phyloP scores from a whole-genome alignment of 2,888 invertebrate species.

The Antitype chi region DNA sequence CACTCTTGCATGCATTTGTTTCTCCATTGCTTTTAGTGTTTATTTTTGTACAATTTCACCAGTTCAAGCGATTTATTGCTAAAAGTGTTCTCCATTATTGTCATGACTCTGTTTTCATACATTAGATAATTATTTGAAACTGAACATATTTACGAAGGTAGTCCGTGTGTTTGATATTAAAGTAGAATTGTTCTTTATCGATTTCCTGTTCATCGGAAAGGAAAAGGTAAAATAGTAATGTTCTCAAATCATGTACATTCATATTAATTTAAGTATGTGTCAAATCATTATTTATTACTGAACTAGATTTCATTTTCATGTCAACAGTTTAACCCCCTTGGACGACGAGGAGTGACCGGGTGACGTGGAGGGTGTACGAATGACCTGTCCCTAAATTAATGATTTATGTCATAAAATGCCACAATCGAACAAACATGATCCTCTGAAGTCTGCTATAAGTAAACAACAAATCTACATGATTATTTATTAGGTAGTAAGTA shows the following conservation, averaged over 20 bases:
- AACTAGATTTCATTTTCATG: slow-evolving; percentile 15
- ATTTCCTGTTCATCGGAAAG: slow-evolving; percentile 15
- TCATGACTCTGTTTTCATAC: slow-evolving; percentile 39
- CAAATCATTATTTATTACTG: slow-evolving; percentile 11
- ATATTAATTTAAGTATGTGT: slow-evolving; percentile 6
- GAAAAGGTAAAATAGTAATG: slow-evolving; percentile 24
- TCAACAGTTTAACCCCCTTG: slow-evolving; percentile 7
- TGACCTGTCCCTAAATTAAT: not conserved
- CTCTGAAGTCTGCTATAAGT: slow-evolving; percentile 8
- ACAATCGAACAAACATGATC: not conserved
- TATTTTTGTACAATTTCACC: slow-evolving; percentile 34
- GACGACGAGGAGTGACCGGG: not conserved
- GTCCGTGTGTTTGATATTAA: slow-evolving; percentile 11
- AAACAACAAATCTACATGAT: not conserved
- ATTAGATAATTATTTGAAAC: slow-evolving; percentile 15
- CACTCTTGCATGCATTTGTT: slow-evolving; percentile 74
- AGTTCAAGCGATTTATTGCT: slow-evolving; percentile 46
- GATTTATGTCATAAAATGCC: not conserved
- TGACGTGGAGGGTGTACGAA: not conserved
- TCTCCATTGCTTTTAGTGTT: slow-evolving; percentile 77
- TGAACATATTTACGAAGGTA: slow-evolving; percentile 3
- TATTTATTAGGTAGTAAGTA: not conserved
- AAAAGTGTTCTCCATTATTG: slow-evolving; percentile 51
- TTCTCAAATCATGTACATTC: not conserved
- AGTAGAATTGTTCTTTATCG: slow-evolving; percentile 11